Base-by-base conservation (phyloP, 1,140 invertebrate species). In the Drosophila yakuba region DNA sequence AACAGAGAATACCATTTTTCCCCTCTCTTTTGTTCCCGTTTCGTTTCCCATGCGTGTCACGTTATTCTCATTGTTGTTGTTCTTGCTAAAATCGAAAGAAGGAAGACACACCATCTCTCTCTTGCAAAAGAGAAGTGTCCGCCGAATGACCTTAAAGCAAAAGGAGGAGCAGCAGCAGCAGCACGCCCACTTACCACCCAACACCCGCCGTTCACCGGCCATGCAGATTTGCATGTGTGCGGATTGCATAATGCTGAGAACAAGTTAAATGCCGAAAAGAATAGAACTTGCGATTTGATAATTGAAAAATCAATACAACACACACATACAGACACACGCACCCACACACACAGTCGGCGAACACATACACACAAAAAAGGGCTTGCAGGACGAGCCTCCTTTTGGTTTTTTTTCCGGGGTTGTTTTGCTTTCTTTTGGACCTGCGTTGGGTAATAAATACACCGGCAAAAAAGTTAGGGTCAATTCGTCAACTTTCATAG, bases 61-160 rank as follows among this genome's bases (percentile, higher is more conserved):
- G 72, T 88, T 44, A 45, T 20, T 20, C 10, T 45, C 28, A 2
- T 2, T 44, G 43, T 20, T 47, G 74, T 57, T 80, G 60, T 47
- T 63, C 58, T 39, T 63, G 78, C 47, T 50, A 76, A 76, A 67
- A 66, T 54, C n/a, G 25, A 43, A 38, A 38, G 25, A 20, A 35
- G 43, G 68, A 68, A 55, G 38, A 39, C 38, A 38, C 14, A 12
- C 39, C 60, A 43, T 61, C 66, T 60, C 15, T 52, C 23, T 54
- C 41, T 35, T 38, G 38, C 38, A 47, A 51, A 69, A 59, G 36
- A 76, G 80, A 66, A 66, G 75, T 84, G 84, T 90, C 84, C 84
- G 80, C 57, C 76, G 84, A 89, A 89, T 80, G 84, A 88, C 84
- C 84, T 88, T 78, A 78, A 88, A 77, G 73, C 50, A 74, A 50